phyloP scores from a whole-genome alignment of 2,888 invertebrate genomes.

The Chrysolina oricalcia region DNA sequence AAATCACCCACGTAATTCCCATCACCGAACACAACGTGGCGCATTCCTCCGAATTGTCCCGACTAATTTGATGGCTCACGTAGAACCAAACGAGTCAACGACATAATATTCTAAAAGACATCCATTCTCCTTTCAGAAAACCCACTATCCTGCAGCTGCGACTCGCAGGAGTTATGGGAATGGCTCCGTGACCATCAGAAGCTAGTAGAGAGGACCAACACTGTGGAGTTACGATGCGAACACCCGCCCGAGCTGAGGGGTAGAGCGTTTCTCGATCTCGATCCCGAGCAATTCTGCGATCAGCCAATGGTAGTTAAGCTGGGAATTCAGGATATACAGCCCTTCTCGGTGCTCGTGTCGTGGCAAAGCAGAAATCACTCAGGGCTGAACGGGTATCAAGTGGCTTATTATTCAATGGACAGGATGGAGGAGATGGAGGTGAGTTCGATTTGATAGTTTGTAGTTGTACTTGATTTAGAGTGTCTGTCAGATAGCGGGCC shows the following conservation, averaged over 20 bases:
- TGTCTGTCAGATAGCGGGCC: neutral
- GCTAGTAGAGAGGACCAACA: conserved; percentile 76
- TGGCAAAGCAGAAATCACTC: conserved; percentile 93
- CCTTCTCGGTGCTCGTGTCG: conserved; percentile 88
- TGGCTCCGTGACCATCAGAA: conserved; percentile 93
- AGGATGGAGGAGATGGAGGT: conserved; percentile 77
- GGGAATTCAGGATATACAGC: conserved; percentile 91
- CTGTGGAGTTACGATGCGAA: conserved; percentile 83
- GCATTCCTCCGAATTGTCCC: neutral
- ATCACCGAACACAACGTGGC: neutral
- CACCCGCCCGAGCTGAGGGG: conserved; percentile 88
- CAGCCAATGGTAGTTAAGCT: conserved; percentile 87
- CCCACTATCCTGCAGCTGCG: conserved; percentile 91
- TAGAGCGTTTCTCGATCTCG: conserved; percentile 82
- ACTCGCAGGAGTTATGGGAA: conserved; percentile 92
- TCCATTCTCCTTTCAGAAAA: conserved; percentile 77
- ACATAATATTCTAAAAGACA: conserved; percentile 6
- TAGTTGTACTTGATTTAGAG: neutral
- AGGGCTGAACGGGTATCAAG: conserved; percentile 88
- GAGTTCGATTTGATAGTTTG: conserved; percentile 52
- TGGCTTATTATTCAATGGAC: conserved; percentile 85
- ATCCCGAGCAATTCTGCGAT: conserved; percentile 89
- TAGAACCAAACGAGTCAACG: neutral
- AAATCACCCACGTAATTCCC: neutral
- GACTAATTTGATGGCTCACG: neutral